Base-by-base conservation (phyloP, 2,113 vertebrate genomes). In the Scatophagus argus region DNA sequence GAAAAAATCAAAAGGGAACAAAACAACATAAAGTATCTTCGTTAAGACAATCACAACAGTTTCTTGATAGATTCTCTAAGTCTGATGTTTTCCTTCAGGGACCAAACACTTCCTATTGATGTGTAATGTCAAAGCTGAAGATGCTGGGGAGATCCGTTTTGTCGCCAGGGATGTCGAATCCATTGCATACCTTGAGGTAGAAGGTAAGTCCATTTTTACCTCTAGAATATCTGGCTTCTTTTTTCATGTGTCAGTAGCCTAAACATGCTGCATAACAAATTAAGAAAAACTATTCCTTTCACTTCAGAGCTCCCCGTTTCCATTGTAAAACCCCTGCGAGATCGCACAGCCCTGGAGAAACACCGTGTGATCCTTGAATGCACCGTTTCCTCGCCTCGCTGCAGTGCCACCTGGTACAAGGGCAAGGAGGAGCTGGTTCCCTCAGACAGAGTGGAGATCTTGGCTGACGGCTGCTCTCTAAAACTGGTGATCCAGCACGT, bases 311-410 rank as follows among this genome's bases (percentile, higher is more conserved):
- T 96, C 64, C 97, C 97, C 3, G 96, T 96, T 38, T 95, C 94
- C n/a, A 97, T 96, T 2, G 95, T 97, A 39, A 97, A 96, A 79
- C 96, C 96, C 0, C 93, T 99, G 66, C 89, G 96, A 7, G 97
- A 99, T 81, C 96, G 97, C 77, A 98, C 97, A 0, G 97, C 96
- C 23, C 92, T 98, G 89, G 95, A 92, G 0, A 95, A 95, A 52
- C 97, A 99, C 81, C 94, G 96, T 6, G 97, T 98, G 0, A 97
- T 97, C 0, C 91, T 99, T 58, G 98, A 99, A 90, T 98, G 97
- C 86, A 98, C 95, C 0, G 94, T 96, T 36, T 98, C 96, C 43
- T 95, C 96, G 0, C 88, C 96, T 0, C 95, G 93, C 23, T 94
- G 94, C 58, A 87, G 75, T 0, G 95, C 95, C 77, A 93, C 93